phyloP scores from a whole-genome alignment of 2,113 vertebrate species.

The Neolamprologus sp. region DNA sequence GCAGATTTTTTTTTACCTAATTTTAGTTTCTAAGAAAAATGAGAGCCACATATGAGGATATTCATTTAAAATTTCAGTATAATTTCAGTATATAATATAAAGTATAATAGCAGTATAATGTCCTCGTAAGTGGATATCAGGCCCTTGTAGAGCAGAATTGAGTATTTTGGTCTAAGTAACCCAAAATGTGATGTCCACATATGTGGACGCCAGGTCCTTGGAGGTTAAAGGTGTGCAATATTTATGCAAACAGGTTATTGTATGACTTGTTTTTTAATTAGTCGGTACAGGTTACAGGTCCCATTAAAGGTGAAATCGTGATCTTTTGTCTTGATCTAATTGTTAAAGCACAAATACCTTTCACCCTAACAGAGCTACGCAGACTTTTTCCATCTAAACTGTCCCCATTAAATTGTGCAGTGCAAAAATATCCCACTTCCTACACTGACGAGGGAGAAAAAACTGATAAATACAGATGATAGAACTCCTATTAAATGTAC shows the following conservation, averaged over 20 bases:
- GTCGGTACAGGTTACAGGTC: accelerated
- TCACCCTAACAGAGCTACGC: background rate
- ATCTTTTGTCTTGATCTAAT: background rate
- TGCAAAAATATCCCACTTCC: background rate
- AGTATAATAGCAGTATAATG: background rate
- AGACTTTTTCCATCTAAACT: background rate
- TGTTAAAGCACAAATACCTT: background rate
- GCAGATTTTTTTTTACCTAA: background rate
- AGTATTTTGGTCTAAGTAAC: background rate
- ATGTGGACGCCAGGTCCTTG: background rate
- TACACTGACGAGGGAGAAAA: background rate
- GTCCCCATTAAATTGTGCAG: background rate
- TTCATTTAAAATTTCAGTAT: background rate
- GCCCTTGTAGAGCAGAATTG: background rate
- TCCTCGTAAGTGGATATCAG: background rate
- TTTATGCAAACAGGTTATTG: background rate
- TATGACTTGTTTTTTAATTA: background rate
- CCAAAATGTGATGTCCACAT: background rate
- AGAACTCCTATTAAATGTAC: background rate
- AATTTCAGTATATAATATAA: no score
- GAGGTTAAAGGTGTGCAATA: background rate
- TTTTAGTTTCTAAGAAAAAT: background rate
- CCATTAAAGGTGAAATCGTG: background rate
- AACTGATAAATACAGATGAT: background rate
- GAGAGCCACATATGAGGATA: background rate